A percentile compares a stretch with the other conserved stretches of the same genome.
Conservation (phyloP, 1,140 invertebrate species). For the Pomacea maculata region DNA sequence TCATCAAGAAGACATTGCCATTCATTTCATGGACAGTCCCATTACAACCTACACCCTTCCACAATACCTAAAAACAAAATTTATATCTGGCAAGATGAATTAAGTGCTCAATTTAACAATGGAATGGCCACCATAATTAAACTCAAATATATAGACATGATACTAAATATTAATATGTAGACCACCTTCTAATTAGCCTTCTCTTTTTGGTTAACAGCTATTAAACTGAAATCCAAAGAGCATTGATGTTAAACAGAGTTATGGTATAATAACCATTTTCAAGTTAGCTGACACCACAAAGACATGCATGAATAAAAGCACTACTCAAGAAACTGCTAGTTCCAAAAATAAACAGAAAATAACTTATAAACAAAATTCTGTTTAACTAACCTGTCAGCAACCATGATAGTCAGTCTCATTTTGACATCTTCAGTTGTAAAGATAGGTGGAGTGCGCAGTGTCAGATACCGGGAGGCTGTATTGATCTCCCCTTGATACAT, state of each 20-base stretch:
- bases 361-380: slow-evolving; percentile 9
- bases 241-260: neutral
- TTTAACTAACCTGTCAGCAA: slow-evolving; percentile 68
- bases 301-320: neutral
- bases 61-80: too few species aligned
- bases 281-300: neutral
- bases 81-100: too few species aligned
- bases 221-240: neutral
- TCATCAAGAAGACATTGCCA: too few species aligned
- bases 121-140: too few species aligned
- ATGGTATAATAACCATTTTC: neutral
- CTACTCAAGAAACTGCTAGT: too few species aligned
- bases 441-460: slow-evolving; percentile 67
- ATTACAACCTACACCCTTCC: too few species aligned
- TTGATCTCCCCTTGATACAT: slow-evolving; percentile 69
- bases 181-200: slow-evolving; percentile 4
- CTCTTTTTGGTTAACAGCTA: neutral
- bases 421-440: slow-evolving; percentile 69
- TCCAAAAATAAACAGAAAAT: too few species aligned
- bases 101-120: too few species aligned
- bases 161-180: too few species aligned
- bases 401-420: slow-evolving; percentile 68
- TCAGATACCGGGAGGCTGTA: slow-evolving; percentile 68
- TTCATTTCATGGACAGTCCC: too few species aligned
- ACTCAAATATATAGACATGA: too few species aligned